Conservation (phyloP, 2,113 vertebrate genomes). For the Mus pahari region DNA sequence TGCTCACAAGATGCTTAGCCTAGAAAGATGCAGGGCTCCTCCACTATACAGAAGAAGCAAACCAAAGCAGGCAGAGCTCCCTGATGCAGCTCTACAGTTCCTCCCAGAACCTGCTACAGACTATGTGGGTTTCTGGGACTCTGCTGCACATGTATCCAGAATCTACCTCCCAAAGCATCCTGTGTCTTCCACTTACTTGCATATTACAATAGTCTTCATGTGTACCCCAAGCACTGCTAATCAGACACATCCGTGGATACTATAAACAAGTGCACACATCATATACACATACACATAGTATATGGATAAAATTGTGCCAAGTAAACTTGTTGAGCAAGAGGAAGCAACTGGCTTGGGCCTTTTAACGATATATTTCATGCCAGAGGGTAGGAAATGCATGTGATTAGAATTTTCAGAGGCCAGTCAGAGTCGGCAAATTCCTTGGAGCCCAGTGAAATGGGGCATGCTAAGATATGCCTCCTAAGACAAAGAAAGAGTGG, state of each 20-base stretch:
- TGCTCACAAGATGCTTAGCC: background rate
- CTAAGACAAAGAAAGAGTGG: background rate
- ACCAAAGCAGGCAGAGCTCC: rapidly evolving
- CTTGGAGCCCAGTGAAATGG: no score
- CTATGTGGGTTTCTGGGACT: rapidly evolving
- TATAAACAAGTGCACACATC: background rate
- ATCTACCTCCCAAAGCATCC: background rate
- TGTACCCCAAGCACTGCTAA: rapidly evolving
- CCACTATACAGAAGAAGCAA: background rate
- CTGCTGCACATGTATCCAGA: rapidly evolving
- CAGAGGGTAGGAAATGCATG: background rate
- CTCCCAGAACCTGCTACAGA: rapidly evolving
- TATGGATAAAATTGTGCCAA: background rate
- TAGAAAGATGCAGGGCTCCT: background rate
- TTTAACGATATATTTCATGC: background rate
- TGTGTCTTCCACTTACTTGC: rapidly evolving
- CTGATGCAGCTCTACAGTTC: rapidly evolving
- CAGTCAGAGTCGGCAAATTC: background rate
- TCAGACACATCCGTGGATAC: no score
- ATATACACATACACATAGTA: background rate
- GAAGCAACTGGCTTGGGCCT: no score
- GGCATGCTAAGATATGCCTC: background rate
- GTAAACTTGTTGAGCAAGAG: background rate
- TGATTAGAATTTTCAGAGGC: background rate
- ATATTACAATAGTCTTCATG: rapidly evolving